phyloP scores from a whole-genome alignment of 2,797 vertebrate genomes.

The Xiphophorus birchmanni region DNA sequence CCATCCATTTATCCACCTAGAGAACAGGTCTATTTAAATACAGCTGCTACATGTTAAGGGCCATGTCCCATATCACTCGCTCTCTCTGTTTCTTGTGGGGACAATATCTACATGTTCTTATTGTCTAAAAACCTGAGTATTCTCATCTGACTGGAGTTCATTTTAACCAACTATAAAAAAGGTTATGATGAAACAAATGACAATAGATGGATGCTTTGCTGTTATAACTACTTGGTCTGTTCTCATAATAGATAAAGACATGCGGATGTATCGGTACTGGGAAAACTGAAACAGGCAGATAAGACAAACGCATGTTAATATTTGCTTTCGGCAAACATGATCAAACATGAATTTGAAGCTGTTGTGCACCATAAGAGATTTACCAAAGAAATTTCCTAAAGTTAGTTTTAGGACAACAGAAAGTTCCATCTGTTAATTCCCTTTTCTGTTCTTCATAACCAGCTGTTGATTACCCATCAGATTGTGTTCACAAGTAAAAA shows the following conservation, averaged over 20 bases:
- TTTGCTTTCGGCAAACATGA: neutral
- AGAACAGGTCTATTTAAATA: neutral
- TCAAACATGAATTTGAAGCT: neutral
- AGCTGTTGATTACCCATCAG: neutral
- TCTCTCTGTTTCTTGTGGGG: no score
- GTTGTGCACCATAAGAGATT: neutral
- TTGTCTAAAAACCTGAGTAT: neutral
- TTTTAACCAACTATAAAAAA: neutral
- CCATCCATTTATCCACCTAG: neutral
- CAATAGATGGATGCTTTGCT: neutral
- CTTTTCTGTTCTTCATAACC: neutral
- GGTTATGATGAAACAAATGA: neutral
- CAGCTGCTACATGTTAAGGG: neutral
- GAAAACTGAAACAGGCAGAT: neutral
- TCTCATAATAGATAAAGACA: neutral
- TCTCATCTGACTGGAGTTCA: neutral
- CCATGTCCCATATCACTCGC: neutral
- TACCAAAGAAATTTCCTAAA: neutral
- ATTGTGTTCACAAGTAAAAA: neutral
- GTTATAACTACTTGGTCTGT: neutral
- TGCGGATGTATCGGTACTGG: neutral
- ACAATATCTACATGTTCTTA: no score
- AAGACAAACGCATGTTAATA: neutral
- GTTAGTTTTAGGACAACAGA: neutral
- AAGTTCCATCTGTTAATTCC: no score